Evolutionary conservation across 1,140 invertebrate genomes (phyloP).

Genomic region (Caerostris extrusa): DNA sequence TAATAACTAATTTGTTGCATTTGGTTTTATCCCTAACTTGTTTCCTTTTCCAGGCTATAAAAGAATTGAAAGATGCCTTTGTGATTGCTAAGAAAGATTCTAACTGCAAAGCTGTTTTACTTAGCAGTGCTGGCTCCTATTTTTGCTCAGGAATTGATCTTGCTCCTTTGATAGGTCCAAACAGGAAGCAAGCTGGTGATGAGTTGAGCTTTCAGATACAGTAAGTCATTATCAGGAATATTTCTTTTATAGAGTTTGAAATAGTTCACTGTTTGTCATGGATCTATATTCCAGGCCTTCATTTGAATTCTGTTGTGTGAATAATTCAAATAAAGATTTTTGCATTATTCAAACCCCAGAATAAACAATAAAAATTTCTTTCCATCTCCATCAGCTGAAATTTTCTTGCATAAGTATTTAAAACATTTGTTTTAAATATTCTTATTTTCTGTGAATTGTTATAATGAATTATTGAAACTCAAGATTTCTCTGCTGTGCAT

Average conservation of each 20-base stretch:
- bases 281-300: neutral
- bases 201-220: slow-evolving; percentile 85
- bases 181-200: slow-evolving; percentile 84
- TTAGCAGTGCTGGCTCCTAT: slow-evolving; percentile 84
- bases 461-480: too few relatives aligned
- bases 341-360: too few relatives aligned
- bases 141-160: slow-evolving; percentile 89
- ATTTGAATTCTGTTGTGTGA: neutral
- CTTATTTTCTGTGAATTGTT: too few relatives aligned
- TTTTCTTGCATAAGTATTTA: too few relatives aligned
- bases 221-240: slow-evolving; percentile 81
- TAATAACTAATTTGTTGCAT: neutral
- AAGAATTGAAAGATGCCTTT: slow-evolving; percentile 85
- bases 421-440: too few relatives aligned
- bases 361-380: too few relatives aligned
- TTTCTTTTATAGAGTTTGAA: too few relatives aligned
- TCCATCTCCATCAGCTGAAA: too few relatives aligned
- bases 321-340: too few relatives aligned
- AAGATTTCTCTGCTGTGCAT: too few relatives aligned
- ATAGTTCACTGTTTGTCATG: too few relatives aligned
- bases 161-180: slow-evolving; percentile 84
- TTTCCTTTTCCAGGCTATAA: slow-evolving; percentile 79
- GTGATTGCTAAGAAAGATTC: slow-evolving; percentile 85
- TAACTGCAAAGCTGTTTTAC: slow-evolving; percentile 85
- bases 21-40: neutral